A percentile compares a stretch with the other conserved stretches of the same genome.
phyloP scores from a whole-genome alignment of 1,140 invertebrate species.

The Cyphomyrmex costatus region DNA sequence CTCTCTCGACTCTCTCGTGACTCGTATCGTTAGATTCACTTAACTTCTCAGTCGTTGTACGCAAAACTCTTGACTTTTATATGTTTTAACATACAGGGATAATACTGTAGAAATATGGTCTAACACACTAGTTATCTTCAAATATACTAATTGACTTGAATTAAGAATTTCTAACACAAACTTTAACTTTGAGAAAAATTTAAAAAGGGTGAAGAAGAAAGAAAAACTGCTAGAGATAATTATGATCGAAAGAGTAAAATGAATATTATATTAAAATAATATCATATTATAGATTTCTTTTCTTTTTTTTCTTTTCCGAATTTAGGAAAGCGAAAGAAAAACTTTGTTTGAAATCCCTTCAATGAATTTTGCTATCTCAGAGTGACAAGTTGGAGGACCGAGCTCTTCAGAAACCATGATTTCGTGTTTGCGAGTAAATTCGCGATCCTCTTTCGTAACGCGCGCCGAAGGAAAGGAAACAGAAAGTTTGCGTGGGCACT shows the following conservation, averaged over 20 bases:
- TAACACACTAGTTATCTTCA: background rate
- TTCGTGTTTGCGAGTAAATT: conserved; percentile 60
- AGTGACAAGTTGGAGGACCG: conserved; percentile 29
- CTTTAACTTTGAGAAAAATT: background rate
- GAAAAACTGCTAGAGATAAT: background rate
- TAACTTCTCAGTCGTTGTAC: background rate
- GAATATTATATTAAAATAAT: background rate
- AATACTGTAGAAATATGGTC: background rate
- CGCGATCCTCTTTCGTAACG: conserved; percentile 1
- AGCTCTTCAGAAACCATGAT: conserved; percentile 22
- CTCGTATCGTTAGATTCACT: conserved; percentile 18
- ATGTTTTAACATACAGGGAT: background rate
- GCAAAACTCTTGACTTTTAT: background rate
- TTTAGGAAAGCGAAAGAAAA: conserved; percentile 24
- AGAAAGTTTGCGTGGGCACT: conserved; percentile 41
- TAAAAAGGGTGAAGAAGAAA: background rate
- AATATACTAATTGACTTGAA: background rate
- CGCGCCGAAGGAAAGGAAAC: conserved; percentile 20
- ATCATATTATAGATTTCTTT: too few species aligned
- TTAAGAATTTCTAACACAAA: background rate
- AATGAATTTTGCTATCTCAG: conserved; percentile 19
- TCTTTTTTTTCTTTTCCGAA: background rate
- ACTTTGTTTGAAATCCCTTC: conserved; percentile 14
- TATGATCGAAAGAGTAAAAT: conserved; percentile 1
- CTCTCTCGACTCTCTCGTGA: conserved; percentile 20